Conservation (phyloP, 64 coral and sea anemone species). For the Acropora tenuis region DNA sequence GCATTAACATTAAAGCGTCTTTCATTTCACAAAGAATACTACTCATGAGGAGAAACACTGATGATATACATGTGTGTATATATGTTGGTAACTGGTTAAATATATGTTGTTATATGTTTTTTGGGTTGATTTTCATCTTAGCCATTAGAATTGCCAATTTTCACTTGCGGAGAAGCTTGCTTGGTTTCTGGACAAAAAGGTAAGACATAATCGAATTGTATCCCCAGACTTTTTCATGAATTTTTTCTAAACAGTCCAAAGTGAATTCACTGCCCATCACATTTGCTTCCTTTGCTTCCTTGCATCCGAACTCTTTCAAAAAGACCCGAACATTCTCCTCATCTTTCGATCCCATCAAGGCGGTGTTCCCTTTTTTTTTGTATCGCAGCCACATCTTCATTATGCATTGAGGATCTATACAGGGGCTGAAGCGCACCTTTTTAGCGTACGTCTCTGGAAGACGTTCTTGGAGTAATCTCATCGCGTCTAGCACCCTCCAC, state of each 20-base stretch:
- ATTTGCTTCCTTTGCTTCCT: not conserved
- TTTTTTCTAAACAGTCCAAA: slow-evolving; percentile 5
- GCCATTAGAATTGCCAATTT: too few relatives aligned
- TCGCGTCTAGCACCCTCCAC: slow-evolving; percentile 67
- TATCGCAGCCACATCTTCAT: slow-evolving; percentile 26
- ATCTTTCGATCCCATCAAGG: too few relatives aligned
- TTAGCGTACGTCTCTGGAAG: not conserved
- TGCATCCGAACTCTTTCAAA: slow-evolving; percentile 10
- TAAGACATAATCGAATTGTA: slow-evolving; percentile 27
- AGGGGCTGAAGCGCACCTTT: not conserved
- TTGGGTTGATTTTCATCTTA: too few relatives aligned
- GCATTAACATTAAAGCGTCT: too few relatives aligned
- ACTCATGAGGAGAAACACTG: too few relatives aligned
- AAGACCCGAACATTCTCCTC: not conserved
- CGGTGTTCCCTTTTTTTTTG: slow-evolving; percentile 7
- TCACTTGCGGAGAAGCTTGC: too few relatives aligned
- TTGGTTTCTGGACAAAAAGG: too few relatives aligned
- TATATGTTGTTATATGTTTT: too few relatives aligned
- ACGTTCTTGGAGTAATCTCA: not conserved
- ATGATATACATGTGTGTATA: too few relatives aligned
- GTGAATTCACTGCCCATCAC: too few relatives aligned
- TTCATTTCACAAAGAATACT: too few relatives aligned
- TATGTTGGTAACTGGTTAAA: too few relatives aligned
- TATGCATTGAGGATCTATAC: slow-evolving; percentile 9
- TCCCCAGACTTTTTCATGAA: slow-evolving; percentile 29